Percentiles rank a stretch among this genome's conserved stretches.
Conservation (phyloP, 2,113 vertebrate genomes). For the Phoxinus phoxinus region DNA sequence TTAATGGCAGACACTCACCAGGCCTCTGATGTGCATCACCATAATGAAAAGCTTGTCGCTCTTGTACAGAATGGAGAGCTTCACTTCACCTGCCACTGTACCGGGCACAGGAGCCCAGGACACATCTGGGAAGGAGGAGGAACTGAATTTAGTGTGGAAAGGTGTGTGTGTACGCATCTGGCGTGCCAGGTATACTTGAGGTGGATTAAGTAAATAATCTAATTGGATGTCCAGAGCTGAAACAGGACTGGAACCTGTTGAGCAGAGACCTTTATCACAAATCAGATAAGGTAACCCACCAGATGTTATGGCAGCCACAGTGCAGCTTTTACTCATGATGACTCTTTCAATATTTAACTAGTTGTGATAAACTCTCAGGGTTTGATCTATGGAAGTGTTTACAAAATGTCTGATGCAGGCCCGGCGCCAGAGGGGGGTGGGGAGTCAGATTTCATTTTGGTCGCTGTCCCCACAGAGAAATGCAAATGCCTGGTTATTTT, state of each 20-base stretch:
- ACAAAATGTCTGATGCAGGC: neutral
- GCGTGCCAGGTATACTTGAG: neutral
- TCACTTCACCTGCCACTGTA: constrained; percentile 89
- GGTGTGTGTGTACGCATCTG: neutral
- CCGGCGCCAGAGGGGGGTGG: too few species aligned
- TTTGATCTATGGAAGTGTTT: neutral
- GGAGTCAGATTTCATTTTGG: too few species aligned
- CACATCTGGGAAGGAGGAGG: constrained; percentile 74
- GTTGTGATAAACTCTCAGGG: neutral
- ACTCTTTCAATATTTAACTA: constrained; percentile 49
- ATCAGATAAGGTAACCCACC: neutral
- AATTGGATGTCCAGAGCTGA: constrained; percentile 24
- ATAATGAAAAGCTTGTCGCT: constrained; percentile 96
- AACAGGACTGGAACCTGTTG: neutral
- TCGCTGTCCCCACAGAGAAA: too few species aligned
- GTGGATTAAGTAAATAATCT: neutral
- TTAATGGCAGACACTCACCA: constrained; percentile 79
- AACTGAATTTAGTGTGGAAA: neutral
- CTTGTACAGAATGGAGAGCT: constrained; percentile 94
- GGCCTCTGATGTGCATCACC: constrained; percentile 95
- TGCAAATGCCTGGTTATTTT: neutral
- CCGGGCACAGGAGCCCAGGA: constrained; percentile 82
- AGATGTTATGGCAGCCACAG: neutral
- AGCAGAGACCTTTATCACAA: constrained; percentile 6
- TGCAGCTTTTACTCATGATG: constrained; percentile 9